These are phyloP conservation scores for Carlito syrichta DNA, from an alignment of 2,113 vertebrate species.

Conservation along the genomic window DNA sequence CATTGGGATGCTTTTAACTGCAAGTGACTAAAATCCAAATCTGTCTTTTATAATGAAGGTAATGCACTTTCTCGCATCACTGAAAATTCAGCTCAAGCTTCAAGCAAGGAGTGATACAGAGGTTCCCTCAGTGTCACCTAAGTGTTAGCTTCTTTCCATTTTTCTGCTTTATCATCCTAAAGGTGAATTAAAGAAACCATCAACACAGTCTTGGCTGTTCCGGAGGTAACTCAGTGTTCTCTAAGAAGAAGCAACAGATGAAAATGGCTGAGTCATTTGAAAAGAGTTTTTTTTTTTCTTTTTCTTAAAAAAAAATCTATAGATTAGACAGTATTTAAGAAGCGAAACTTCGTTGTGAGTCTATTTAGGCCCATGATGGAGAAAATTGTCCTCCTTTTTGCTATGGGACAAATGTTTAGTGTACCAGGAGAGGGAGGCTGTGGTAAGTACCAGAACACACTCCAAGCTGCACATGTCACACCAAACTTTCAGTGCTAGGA, in stretches of 20 bases:
- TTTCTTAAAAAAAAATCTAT: not conserved
- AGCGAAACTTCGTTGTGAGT: not conserved
- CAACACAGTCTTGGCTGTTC: not conserved
- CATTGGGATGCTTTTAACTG: slow-evolving; percentile 4
- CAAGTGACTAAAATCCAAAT: not conserved
- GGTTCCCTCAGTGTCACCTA: not conserved
- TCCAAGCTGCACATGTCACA: not conserved
- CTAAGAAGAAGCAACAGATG: not conserved
- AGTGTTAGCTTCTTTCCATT: not conserved
- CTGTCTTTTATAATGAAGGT: not conserved
- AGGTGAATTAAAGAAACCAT: not conserved
- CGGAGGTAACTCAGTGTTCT: not conserved
- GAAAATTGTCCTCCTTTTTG: not conserved
- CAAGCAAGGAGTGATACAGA: not conserved
- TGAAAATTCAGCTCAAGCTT: not conserved
- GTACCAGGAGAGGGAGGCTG: not conserved
- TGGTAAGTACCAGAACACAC: not conserved
- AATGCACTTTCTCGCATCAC: not conserved
- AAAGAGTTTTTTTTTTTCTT: not conserved
- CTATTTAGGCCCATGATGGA: not conserved
- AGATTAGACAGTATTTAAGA: not conserved
- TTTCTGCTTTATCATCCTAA: not conserved
- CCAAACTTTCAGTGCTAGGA: not conserved
- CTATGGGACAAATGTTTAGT: not conserved
- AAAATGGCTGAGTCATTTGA: not conserved